Conservation (phyloP, 2,888 invertebrate species). For the Cryptocephalus primarius region DNA sequence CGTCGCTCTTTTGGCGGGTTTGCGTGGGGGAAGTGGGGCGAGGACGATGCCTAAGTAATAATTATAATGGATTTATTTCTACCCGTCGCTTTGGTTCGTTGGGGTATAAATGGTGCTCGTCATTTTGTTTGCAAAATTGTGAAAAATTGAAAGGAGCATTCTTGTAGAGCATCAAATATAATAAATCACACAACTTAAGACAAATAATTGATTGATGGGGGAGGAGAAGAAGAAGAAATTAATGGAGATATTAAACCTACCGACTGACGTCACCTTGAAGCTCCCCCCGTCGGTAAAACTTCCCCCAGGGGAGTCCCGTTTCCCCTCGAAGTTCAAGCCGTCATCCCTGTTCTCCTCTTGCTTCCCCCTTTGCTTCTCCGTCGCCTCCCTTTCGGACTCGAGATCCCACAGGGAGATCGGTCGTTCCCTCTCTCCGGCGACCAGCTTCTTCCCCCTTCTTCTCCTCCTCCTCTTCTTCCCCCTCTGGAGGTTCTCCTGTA, state of each 20-base stretch:
- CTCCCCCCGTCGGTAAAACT: slow-evolving; percentile 17
- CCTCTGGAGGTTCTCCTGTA: slow-evolving; percentile 29
- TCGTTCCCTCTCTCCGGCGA: slow-evolving; percentile 14
- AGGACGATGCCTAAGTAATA: no score
- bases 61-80: no score
- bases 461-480: slow-evolving; percentile 22
- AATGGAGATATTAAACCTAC: slow-evolving; percentile 20
- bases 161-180: no score
- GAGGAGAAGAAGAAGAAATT: no score
- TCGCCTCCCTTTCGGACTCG: slow-evolving; percentile 44
- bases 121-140: no score
- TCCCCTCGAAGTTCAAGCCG: no score
- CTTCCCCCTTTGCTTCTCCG: slow-evolving; percentile 35
- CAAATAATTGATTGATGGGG: no score
- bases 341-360: slow-evolving; percentile 22
- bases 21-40: no score
- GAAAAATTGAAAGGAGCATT: no score
- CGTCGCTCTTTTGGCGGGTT: no score
- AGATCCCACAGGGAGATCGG: slow-evolving; percentile 42
- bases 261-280: slow-evolving; percentile 33
- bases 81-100: not conserved
- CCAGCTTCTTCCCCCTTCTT: slow-evolving; percentile 17
- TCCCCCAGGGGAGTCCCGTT: slow-evolving; percentile 14
- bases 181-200: no score
- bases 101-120: not conserved